phyloP scores from a whole-genome alignment of 2,888 invertebrate species.

The Chymomyza fuscimana region DNA sequence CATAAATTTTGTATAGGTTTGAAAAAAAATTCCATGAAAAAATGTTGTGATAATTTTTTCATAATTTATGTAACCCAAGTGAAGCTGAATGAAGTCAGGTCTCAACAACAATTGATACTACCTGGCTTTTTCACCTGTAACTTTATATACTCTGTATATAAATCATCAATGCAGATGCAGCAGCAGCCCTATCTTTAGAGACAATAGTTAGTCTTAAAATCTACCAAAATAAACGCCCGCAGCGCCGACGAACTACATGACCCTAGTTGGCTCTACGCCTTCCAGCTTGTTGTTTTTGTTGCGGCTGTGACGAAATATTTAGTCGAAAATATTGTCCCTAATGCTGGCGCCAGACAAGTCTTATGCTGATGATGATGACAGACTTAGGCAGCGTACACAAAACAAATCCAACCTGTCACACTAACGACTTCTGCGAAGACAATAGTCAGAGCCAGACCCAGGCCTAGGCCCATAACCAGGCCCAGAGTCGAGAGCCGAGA shows the following conservation, averaged over 20 bases:
- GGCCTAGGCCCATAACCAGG: neutral
- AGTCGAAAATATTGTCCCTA: constrained; percentile 75
- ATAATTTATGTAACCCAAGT: constrained; percentile 14
- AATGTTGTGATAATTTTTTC: neutral
- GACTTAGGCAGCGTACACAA: constrained; percentile 74
- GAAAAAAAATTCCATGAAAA: neutral
- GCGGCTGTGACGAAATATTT: constrained; percentile 77
- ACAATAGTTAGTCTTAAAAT: constrained; percentile 41
- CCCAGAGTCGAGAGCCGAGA: constrained; percentile 12
- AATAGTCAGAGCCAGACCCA: constrained; percentile 40
- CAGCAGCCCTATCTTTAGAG: constrained; percentile 19
- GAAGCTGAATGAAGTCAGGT: constrained; percentile 36
- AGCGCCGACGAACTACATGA: constrained; percentile 47
- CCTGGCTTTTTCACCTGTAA: constrained; percentile 63
- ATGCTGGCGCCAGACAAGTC: constrained; percentile 80
- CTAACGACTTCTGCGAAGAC: constrained; percentile 79
- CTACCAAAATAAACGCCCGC: constrained; percentile 71
- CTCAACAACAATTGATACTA: constrained; percentile 33
- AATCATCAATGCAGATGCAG: constrained; percentile 62
- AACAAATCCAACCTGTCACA: constrained; percentile 78
- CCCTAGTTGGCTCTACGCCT: constrained; percentile 46
- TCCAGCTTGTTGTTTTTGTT: constrained; percentile 20
- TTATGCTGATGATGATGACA: constrained; percentile 75
- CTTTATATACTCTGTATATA: constrained; percentile 46
- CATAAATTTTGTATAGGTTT: neutral